Base-by-base conservation (phyloP, 2,888 invertebrate genomes). In the Laspeyria flexula region DNA sequence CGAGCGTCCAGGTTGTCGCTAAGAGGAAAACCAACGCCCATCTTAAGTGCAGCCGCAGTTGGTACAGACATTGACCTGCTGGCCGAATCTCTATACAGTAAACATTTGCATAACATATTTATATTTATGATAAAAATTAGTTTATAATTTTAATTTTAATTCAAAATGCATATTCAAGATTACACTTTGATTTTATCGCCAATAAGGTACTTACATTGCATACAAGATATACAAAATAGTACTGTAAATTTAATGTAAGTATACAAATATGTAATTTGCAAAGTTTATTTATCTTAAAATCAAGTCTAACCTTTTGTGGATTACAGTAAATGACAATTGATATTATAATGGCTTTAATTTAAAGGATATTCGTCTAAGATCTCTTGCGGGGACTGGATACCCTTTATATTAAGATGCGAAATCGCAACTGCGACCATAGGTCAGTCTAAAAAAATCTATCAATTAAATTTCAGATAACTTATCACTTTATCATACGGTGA, bases 11-110 rank as follows among this genome's bases (percentile, higher is more conserved):
- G 94, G 68, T 95, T 93, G 87, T 95, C 95, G 75, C 94, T 94
- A 75, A 96, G 91, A 65, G 96, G 96, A 92, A 96, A 96, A 59
- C 96, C 96, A 65, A 96, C 96, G 64, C 96, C 96, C 96, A 96
- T 96, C 94, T 97, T 97, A 64, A 96, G 92, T 49, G 96, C 96
- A 42, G 96, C 96, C 63, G 96, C 96, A 43, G 96, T 96, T 47
- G 96, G 96, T 52, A 94, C 94, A 61, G 96, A 95, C 77, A 96
- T 96, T 77, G 95, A 95, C 86, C 96, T 92, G 86, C 79, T 82
- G 81, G 82, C 83, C 86, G 79, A 83, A 70, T 68, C 81, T 79
- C 79, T 69, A 78, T 81, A 84, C 73, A 81, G 74, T 79, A 77
- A 71, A 30, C 15, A 40, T 34, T 44, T 39, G 30, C 43, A 33